phyloP scores from a whole-genome alignment of 2,888 invertebrate genomes.

The Phaonia tiefii region DNA sequence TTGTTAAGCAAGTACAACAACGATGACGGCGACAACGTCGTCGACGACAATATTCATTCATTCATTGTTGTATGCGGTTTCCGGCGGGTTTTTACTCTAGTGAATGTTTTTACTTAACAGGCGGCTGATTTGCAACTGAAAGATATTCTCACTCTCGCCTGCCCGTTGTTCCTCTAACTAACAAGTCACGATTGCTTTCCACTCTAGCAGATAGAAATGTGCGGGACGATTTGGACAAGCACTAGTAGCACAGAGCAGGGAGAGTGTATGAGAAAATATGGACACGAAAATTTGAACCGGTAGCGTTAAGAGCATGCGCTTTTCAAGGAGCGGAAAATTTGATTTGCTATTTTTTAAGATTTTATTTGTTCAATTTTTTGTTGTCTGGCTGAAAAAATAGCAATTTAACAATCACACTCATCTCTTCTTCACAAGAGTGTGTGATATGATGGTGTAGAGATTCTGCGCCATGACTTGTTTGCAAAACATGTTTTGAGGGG shows the following conservation, averaged over 20 bases:
- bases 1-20: constrained; percentile 44
- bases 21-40: constrained; percentile 3
- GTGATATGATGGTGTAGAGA: constrained; percentile 43
- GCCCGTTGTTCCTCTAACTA: constrained; percentile 45
- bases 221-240: constrained; percentile 48
- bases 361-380: constrained; percentile 20
- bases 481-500: constrained; percentile 3
- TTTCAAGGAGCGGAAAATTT: constrained; percentile 54
- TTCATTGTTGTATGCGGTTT: constrained; percentile 51
- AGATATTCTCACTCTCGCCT: constrained; percentile 41
- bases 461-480: constrained; percentile 32
- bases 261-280: too few species aligned
- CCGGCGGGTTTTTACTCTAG: constrained; percentile 56
- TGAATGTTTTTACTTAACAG: constrained; percentile 37
- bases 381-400: neutral
- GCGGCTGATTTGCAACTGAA: constrained; percentile 62
- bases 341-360: constrained; percentile 12
- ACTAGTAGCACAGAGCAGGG: constrained; percentile 19
- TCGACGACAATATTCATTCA: constrained; percentile 21
- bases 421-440: constrained; percentile 35
- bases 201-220: constrained; percentile 60
- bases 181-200: constrained; percentile 66
- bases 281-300: constrained; percentile 21
- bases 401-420: too few species aligned
- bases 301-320: constrained; percentile 48